These are phyloP conservation scores for Smittia aterrima DNA, from an alignment of 2,888 invertebrate species.

Conservation along the genomic window DNA sequence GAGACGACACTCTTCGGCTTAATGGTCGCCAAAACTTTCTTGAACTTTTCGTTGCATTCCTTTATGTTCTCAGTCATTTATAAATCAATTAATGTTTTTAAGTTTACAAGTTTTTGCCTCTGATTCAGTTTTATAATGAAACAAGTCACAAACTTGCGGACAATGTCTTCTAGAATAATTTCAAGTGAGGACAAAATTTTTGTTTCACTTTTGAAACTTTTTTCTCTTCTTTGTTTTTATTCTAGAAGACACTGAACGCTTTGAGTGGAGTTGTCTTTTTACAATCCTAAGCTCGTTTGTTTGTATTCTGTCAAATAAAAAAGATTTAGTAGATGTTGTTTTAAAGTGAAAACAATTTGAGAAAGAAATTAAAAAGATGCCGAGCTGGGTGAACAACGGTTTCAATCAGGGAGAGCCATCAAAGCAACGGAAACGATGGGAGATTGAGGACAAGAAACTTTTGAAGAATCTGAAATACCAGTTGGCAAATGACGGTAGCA, in stretches of 20 bases:
- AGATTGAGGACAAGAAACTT: slow-evolving; percentile 30
- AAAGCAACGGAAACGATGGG: slow-evolving; percentile 36
- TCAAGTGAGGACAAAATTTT: background rate
- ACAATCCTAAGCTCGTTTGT: background rate
- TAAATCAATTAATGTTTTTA: background rate
- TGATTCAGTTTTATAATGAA: too few species aligned
- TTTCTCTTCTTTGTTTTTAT: too few species aligned
- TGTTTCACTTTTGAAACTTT: background rate
- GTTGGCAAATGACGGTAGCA: slow-evolving; percentile 84
- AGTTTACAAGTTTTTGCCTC: too few species aligned
- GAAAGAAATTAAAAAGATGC: slow-evolving; percentile 30
- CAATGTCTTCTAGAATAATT: too few species aligned
- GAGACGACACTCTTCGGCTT: slow-evolving; percentile 44
- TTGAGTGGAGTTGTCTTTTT: background rate
- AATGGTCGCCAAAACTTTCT: slow-evolving; percentile 47
- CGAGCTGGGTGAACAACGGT: slow-evolving; percentile 36
- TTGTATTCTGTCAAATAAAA: too few species aligned
- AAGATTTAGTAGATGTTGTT: background rate
- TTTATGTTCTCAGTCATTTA: slow-evolving; percentile 30
- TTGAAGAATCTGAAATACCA: slow-evolving; percentile 55
- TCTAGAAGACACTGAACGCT: background rate
- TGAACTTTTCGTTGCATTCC: slow-evolving; percentile 43
- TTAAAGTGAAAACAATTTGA: too few species aligned
- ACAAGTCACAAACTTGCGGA: too few species aligned
- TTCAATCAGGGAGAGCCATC: background rate